Evolutionary conservation across 2,888 invertebrate species (phyloP).

Genomic region (Temnothorax rugatulus): DNA sequence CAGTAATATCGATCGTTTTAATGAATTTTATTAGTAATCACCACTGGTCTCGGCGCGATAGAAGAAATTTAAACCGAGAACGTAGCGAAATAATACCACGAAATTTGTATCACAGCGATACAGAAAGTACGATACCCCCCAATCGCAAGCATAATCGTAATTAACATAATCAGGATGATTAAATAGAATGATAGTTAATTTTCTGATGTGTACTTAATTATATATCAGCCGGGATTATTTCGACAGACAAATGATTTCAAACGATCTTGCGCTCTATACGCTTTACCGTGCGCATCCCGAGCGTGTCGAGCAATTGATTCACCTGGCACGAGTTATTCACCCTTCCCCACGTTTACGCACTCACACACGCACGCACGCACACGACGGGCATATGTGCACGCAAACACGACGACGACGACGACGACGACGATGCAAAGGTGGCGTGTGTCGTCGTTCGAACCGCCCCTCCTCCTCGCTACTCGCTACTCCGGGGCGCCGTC

Average conservation of each 20-base stretch:
- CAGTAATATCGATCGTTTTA: slow-evolving; percentile 41
- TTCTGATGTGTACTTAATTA: neutral
- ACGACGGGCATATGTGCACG: slow-evolving; percentile 27
- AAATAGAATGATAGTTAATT: neutral
- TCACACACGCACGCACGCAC: slow-evolving; percentile 25
- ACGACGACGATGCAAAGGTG: slow-evolving; percentile 40
- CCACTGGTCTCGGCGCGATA: neutral
- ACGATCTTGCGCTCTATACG: neutral
- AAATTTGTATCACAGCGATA: neutral
- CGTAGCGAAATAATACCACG: slow-evolving; percentile 3
- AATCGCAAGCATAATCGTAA: neutral
- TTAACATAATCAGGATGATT: neutral
- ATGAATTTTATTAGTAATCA: slow-evolving; percentile 42
- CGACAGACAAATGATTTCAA: slow-evolving; percentile 9
- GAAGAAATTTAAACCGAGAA: slow-evolving; percentile 2
- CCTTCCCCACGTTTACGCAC: slow-evolving; percentile 50
- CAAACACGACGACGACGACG: slow-evolving; percentile 3
- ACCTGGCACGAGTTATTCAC: slow-evolving; percentile 44
- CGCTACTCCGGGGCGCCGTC: neutral
- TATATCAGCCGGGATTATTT: neutral
- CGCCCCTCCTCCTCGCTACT: slow-evolving; percentile 10
- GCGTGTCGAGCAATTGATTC: slow-evolving; percentile 43
- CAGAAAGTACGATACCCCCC: neutral
- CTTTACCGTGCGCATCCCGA: slow-evolving; percentile 25
- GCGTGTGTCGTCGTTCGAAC: slow-evolving; percentile 50